A percentile compares a stretch with the other conserved stretches of the same genome.
These are phyloP conservation scores for Andrena haemorrhoa DNA, from an alignment of 2,888 invertebrate genomes.

Conservation along the genomic window DNA sequence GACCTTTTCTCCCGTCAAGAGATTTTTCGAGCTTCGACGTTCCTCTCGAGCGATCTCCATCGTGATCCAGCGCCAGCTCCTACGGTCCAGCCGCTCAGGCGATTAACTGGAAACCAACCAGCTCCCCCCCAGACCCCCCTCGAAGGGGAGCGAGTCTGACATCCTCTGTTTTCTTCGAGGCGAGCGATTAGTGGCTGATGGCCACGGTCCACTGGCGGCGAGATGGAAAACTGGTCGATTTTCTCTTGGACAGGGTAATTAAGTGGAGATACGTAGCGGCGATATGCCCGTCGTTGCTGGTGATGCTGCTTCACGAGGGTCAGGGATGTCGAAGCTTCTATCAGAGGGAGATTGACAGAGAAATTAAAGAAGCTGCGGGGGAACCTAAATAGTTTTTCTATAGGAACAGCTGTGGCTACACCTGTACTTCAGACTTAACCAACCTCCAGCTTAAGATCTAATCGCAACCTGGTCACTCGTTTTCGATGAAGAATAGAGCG, in stretches of 20 bases:
- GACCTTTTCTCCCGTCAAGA: conserved; percentile 10
- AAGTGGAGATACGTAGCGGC: conserved; percentile 20
- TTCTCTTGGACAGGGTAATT: conserved; percentile 33
- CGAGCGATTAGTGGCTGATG: conserved; percentile 40
- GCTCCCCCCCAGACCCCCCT: conserved; percentile 20
- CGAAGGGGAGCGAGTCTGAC: conserved; percentile 12
- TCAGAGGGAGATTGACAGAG: no score
- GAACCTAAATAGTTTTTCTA: no score
- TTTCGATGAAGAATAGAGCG: no score
- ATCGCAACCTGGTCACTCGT: no score
- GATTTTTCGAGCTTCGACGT: conserved; percentile 57
- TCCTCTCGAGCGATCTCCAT: conserved; percentile 41
- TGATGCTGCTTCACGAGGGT: no score
- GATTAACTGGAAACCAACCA: conserved; percentile 80
- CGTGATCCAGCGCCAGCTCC: conserved; percentile 67
- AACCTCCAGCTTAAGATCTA: neutral
- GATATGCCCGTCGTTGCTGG: no score
- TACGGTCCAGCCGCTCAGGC: conserved; percentile 72
- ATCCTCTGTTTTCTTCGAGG: conserved; percentile 51
- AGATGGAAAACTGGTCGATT: conserved; percentile 44
- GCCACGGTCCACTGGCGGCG: conserved; percentile 21
- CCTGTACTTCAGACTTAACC: no score
- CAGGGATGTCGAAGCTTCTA: no score
- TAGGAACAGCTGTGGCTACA: no score
- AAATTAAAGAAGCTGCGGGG: no score